These are phyloP conservation scores for Lamellibrachia satsuma DNA, from an alignment of 2,888 invertebrate species.

Conservation along the genomic window DNA sequence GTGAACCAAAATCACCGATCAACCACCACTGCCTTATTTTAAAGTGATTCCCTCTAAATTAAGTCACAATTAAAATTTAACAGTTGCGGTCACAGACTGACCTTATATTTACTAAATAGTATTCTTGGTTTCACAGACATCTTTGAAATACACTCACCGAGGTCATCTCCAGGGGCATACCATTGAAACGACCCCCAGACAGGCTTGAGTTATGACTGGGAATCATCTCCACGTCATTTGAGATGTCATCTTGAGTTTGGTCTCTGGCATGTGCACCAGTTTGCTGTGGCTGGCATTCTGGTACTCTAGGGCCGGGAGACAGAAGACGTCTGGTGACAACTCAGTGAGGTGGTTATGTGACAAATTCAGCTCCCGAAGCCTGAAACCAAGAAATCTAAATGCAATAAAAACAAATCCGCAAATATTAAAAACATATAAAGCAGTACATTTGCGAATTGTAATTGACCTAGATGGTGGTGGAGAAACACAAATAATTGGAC, in stretches of 20 bases:
- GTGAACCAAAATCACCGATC: too few relatives aligned
- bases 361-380: conserved; percentile 46
- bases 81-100: too few relatives aligned
- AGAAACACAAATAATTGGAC: too few relatives aligned
- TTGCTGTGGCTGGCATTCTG: conserved; percentile 47
- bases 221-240: neutral
- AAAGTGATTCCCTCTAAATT: too few relatives aligned
- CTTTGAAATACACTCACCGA: neutral
- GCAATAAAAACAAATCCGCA: conserved; percentile 5
- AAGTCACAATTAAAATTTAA: too few relatives aligned
- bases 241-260: neutral
- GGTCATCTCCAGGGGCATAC: neutral
- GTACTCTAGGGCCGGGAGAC: conserved; percentile 41
- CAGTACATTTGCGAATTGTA: too few relatives aligned
- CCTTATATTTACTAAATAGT: neutral
- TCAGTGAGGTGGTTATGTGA: conserved; percentile 44
- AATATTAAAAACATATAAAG: too few relatives aligned
- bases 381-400: conserved; percentile 33
- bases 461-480: too few relatives aligned
- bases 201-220: neutral
- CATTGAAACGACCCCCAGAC: neutral
- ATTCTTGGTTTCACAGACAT: neutral
- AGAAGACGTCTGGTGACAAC: conserved; percentile 47
- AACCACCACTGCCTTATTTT: too few relatives aligned
- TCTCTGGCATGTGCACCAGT: conserved; percentile 43